Evolutionary conservation across 2,797 vertebrate species (phyloP).

Genomic region (Siniperca obscura): DNA sequence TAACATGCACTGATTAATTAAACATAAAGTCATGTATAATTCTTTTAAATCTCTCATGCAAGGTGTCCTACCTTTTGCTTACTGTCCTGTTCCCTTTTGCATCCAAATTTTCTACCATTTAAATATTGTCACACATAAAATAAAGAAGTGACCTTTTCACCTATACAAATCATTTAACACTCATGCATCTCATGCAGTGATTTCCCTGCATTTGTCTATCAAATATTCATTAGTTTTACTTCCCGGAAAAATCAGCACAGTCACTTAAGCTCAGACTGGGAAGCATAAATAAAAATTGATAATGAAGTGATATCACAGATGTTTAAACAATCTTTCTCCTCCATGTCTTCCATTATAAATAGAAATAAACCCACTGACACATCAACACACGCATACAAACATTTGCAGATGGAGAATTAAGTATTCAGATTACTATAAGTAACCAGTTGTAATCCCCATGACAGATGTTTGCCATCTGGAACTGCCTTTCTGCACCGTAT

Average conservation of each 20-base stretch:
- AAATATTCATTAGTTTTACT: constrained; percentile 33
- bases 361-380: constrained; percentile 14
- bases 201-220: not conserved
- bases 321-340: not conserved
- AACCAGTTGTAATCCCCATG: constrained; percentile 37
- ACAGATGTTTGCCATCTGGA: constrained; percentile 69
- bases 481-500: constrained; percentile 33
- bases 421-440: constrained; percentile 36
- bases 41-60: constrained; percentile 35
- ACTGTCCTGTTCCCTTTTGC: not conserved
- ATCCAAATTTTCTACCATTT: not conserved
- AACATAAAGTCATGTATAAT: constrained; percentile 67
- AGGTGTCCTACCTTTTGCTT: constrained; percentile 18
- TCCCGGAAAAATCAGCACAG: constrained; percentile 1
- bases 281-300: not conserved
- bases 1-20: constrained; percentile 62
- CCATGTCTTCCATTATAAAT: not conserved
- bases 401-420: constrained; percentile 35
- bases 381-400: constrained; percentile 32
- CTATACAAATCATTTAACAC: not conserved
- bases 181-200: not conserved
- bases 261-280: not conserved
- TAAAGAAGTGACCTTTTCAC: not conserved
- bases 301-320: not conserved
- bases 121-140: not conserved